Conservation (phyloP, 2,797 vertebrate genomes). For the Apogon talboti region DNA sequence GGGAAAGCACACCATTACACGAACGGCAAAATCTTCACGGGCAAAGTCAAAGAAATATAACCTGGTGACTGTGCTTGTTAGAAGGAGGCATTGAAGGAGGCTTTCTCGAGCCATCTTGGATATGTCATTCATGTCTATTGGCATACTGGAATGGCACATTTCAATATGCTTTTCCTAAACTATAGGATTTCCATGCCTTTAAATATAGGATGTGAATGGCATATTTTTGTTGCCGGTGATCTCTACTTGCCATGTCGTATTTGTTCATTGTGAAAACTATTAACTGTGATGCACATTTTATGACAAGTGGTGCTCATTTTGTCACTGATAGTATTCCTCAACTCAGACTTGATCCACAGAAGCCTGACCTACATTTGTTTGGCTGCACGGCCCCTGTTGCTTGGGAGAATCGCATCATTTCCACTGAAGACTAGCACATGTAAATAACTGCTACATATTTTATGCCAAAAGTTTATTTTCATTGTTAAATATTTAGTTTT, state of each 20-base stretch:
- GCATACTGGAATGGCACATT: conserved; percentile 33
- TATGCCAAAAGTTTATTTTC: conserved; percentile 39
- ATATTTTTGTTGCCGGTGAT: conserved; percentile 52
- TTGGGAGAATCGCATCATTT: conserved; percentile 63
- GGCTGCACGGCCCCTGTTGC: conserved; percentile 64
- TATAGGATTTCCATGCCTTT: conserved; percentile 19
- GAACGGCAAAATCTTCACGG: conserved; percentile 81
- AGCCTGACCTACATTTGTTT: conserved; percentile 52
- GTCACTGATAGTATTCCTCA: conserved; percentile 68
- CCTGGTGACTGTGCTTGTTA: conserved; percentile 29
- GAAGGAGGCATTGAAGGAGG: conserved; percentile 7
- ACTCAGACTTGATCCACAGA: conserved; percentile 23
- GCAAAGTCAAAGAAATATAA: conserved; percentile 94
- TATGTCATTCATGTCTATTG: conserved; percentile 20
- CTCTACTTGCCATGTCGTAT: conserved; percentile 54
- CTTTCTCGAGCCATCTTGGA: conserved; percentile 6
- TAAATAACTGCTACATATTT: conserved; percentile 66
- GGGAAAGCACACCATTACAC: conserved; percentile 78
- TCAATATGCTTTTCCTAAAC: conserved; percentile 42
- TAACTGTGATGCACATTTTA: conserved; percentile 68
- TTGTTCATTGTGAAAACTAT: conserved; percentile 53
- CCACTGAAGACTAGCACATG: conserved; percentile 67
- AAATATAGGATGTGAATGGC: conserved; percentile 65
- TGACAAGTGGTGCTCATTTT: conserved; percentile 72
- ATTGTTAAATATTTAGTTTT: conserved; percentile 46